Conservation (phyloP, 2,113 vertebrate genomes). For the Lonchura striata region DNA sequence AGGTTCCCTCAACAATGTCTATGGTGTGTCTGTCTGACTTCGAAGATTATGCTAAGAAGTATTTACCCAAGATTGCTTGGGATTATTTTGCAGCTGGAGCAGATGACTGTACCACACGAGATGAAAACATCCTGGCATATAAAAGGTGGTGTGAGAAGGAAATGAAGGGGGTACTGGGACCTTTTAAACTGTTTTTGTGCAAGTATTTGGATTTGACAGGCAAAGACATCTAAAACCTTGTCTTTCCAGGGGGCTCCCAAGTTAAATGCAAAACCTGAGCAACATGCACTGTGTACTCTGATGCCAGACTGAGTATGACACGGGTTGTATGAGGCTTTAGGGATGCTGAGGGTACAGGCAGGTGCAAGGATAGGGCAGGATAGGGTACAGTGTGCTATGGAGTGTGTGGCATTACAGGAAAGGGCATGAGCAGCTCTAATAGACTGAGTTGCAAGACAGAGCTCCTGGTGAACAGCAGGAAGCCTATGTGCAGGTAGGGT, state of each 20-base stretch:
- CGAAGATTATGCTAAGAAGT: conserved; percentile 82
- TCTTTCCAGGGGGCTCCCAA: not conserved
- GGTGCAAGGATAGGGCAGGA: not conserved
- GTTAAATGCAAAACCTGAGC: not conserved
- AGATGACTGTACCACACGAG: conserved; percentile 84
- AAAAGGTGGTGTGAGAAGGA: conserved; percentile 77
- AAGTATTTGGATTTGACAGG: not conserved
- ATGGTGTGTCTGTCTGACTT: conserved; percentile 92
- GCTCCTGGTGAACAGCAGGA: not conserved
- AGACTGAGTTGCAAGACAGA: not conserved
- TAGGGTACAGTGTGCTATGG: not conserved
- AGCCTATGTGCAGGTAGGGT: accelerated
- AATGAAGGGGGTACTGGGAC: not conserved
- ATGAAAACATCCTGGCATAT: conserved; percentile 88
- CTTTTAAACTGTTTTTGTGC: not conserved
- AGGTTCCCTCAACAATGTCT: conserved; percentile 80
- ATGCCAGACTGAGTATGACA: not conserved
- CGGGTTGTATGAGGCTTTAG: not conserved
- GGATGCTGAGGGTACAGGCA: not conserved
- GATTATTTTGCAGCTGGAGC: conserved; percentile 90
- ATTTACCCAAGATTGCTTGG: conserved; percentile 87
- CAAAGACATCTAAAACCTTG: not conserved
- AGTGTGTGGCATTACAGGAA: not conserved
- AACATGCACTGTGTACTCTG: not conserved
- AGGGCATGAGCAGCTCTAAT: not conserved